Percentiles rank a stretch among this genome's conserved stretches.
phyloP scores from a whole-genome alignment of 2,797 vertebrate genomes.

The Tolypeutes matacus region DNA sequence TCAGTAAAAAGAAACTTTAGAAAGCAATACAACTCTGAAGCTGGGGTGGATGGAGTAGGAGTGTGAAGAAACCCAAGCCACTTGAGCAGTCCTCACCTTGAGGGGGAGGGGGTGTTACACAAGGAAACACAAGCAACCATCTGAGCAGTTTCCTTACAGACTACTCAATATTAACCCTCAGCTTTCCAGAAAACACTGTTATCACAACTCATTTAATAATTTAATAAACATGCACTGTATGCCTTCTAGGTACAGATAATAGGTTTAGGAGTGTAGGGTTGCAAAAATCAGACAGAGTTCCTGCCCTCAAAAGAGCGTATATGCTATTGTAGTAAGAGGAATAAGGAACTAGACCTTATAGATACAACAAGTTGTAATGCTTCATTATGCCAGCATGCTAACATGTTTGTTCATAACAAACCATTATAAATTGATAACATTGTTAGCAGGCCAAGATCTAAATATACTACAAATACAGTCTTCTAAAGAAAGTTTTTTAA shows the following conservation, averaged over 20 bases:
- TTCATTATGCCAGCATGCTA: conserved; percentile 28
- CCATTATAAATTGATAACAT: conserved; percentile 38
- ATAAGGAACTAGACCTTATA: neutral
- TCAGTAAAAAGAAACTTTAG: conserved; percentile 48
- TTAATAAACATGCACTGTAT: conserved; percentile 13
- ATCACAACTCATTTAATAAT: conserved; percentile 57
- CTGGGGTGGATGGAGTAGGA: neutral
- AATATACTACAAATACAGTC: neutral
- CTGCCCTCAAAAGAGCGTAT: neutral
- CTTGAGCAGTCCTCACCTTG: neutral
- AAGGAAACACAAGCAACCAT: conserved; percentile 17
- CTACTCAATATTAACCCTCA: conserved; percentile 3
- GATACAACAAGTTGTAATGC: neutral
- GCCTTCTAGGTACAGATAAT: neutral
- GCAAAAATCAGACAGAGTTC: conserved; percentile 37
- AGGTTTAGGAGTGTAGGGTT: neutral
- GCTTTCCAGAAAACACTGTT: neutral
- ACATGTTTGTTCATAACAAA: conserved; percentile 24
- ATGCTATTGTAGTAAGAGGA: neutral
- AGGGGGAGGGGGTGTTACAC: neutral
- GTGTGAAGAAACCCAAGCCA: neutral
- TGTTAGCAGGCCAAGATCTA: conserved; percentile 7
- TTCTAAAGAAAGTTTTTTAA: conserved; percentile 12
- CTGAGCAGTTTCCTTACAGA: conserved; percentile 13
- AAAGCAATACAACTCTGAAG: conserved; percentile 32